phyloP scores from a whole-genome alignment of 2,797 vertebrate genomes.

The Scyliorhinus canicula region DNA sequence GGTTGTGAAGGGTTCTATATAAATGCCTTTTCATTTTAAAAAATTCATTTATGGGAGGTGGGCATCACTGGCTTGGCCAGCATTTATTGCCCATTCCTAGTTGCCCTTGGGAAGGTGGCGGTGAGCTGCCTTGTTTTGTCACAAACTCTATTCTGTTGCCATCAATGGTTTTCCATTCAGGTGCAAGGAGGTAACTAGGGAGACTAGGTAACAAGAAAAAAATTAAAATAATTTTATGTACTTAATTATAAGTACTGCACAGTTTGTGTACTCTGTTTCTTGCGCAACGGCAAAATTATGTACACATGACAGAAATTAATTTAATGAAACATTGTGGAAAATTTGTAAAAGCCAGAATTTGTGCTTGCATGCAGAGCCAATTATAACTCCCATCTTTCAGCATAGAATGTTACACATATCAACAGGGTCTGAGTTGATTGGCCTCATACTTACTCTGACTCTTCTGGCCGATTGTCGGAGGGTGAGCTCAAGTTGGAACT shows the following conservation, averaged over 20 bases:
- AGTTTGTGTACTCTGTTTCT: not conserved
- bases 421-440: not conserved
- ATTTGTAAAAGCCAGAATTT: not conserved
- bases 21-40: too few species aligned
- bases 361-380: not conserved
- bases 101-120: too few species aligned
- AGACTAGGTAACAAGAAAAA: not conserved
- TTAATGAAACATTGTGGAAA: not conserved
- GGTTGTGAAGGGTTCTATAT: not conserved
- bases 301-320: not conserved
- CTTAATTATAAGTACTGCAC: not conserved
- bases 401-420: too few species aligned
- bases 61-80: too few species aligned
- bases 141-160: not conserved
- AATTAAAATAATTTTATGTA: not conserved
- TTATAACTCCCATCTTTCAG: not conserved
- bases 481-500: slow-evolving; percentile 51
- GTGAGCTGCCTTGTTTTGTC: not conserved
- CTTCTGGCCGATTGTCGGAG: slow-evolving; percentile 57
- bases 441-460: slow-evolving; percentile 69
- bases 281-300: not conserved
- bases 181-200: too few species aligned
- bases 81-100: too few species aligned
- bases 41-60: too few species aligned
- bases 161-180: not conserved